Percentiles rank a stretch among this genome's conserved stretches.
phyloP scores from a whole-genome alignment of 2,797 vertebrate genomes.

The Hypotaenidia philippensis region DNA sequence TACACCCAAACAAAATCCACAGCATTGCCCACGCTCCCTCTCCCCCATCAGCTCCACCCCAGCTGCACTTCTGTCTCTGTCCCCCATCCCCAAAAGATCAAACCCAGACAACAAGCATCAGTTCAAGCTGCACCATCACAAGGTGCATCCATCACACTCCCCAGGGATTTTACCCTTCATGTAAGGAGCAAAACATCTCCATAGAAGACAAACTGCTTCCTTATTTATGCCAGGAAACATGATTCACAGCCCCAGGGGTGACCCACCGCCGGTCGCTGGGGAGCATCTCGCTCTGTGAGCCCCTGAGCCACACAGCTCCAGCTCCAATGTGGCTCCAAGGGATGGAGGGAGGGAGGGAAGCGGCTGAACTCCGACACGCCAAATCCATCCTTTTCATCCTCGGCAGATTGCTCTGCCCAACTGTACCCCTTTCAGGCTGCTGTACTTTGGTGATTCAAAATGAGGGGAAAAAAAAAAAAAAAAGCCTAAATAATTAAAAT shows the following conservation, averaged over 20 bases:
- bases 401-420: neutral
- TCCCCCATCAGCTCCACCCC: no score
- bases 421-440: neutral
- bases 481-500: slow-evolving; percentile 80
- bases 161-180: rapidly evolving
- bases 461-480: slow-evolving; percentile 10
- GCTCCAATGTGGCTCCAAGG: neutral
- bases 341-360: neutral
- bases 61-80: neutral
- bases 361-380: neutral
- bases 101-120: neutral
- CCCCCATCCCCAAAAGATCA: no score
- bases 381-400: neutral
- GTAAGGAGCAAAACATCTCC: neutral
- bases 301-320: neutral
- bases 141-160: neutral
- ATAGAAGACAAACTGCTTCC: rapidly evolving
- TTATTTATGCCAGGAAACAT: neutral
- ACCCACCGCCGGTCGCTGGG: rapidly evolving
- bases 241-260: neutral
- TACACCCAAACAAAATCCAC: neutral
- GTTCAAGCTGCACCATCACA: no score
- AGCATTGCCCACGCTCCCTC: neutral
- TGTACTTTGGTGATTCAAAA: slow-evolving; percentile 68
- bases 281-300: neutral